These are phyloP conservation scores for Brienomyrus longianalis DNA, from an alignment of 2,113 vertebrate species.

Conservation along the genomic window DNA sequence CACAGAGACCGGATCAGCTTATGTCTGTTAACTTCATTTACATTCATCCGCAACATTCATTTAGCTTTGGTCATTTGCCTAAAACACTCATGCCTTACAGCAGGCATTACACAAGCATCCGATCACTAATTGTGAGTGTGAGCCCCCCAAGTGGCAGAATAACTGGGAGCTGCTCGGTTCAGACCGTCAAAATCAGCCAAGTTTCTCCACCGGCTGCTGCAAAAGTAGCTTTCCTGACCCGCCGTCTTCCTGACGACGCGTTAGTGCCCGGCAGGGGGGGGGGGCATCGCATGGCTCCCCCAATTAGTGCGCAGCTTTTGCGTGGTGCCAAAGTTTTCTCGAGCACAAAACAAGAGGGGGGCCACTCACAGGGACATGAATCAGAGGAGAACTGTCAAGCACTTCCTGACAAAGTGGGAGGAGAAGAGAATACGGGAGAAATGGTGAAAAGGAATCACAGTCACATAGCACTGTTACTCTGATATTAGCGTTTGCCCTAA, in stretches of 20 bases:
- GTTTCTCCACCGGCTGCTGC: background rate
- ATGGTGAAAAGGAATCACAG: background rate
- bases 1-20: background rate
- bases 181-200: background rate
- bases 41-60: background rate
- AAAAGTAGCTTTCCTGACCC: background rate
- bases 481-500: background rate
- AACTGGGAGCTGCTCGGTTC: background rate
- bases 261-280: background rate
- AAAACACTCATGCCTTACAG: background rate
- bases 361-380: background rate
- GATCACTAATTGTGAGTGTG: background rate
- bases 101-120: background rate
- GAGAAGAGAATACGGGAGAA: background rate
- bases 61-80: background rate
- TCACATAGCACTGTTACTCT: background rate
- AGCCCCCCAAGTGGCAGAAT: background rate
- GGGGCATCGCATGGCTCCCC: background rate
- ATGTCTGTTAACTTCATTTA: background rate
- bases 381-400: background rate
- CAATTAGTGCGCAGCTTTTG: background rate
- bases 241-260: background rate
- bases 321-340: background rate
- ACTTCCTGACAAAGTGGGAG: conserved; percentile 2
- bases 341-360: background rate